Base-by-base conservation (phyloP, 2,797 vertebrate genomes). In the Coluber constrictor region DNA sequence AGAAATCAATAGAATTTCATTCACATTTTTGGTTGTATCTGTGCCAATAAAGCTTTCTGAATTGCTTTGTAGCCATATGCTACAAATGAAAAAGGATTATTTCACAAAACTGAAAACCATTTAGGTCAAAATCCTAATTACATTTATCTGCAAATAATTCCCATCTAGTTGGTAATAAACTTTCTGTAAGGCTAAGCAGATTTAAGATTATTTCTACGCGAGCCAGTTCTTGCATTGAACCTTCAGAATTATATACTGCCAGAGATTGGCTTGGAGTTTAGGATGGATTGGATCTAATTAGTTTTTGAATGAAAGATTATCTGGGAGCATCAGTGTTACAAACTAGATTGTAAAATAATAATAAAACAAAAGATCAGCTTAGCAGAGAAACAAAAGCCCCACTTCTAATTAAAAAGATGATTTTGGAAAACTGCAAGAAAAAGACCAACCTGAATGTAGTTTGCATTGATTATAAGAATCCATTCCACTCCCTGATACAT, bases 101-200 rank as follows among this genome's bases (percentile, higher is more conserved):
- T 93, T 86, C 92, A 23, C 83, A 86, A 87, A 89, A 83, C 25
- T 92, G 93, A 94, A 94, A 88, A 91, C 83, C 88, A 79, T 51
- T 66, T 1, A 37, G 79, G 56, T 51, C 0, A 66, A 86, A 88
- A 86, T 89, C 32, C 15, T 25, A 90, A 43, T 32, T 32, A 54
- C 9, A 29, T 15, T 86, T 86, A 86, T 56, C n/a, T 63, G 92
- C 88, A 90, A n/a, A 79, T 25, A 27, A 63, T 83, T 86, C 47
- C 56, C 51, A 89, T 83, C 47, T n/a, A 54, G n/a, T 57, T 32
- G 23, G 54, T 74, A 56, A 2, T 57, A 55, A 57, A 60, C 51
- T 55, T 89, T 89, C 56, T 83, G 92, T n/a, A 86, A 20, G 13
- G 27, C 29, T 86, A 90, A 54, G 23, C n/a, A 57, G 57, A 79